Percentiles rank a stretch among this genome's conserved stretches.
phyloP scores from a whole-genome alignment of 2,888 invertebrate genomes.

The Polydrusus cervinus region DNA sequence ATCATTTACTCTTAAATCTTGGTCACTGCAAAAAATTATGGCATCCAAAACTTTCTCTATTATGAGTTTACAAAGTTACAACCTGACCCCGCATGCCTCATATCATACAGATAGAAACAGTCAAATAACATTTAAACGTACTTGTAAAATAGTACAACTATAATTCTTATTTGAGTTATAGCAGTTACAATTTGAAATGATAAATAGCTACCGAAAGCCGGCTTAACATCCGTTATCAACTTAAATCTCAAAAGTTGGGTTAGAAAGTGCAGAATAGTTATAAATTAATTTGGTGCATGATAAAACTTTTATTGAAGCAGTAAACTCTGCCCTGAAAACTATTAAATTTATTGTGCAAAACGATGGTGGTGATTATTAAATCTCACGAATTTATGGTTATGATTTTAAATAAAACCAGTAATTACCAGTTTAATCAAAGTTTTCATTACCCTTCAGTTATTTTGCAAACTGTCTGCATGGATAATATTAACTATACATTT shows the following conservation, averaged over 20 bases:
- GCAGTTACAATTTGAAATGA: neutral
- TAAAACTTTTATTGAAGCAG: neutral
- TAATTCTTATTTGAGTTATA: constrained; percentile 2
- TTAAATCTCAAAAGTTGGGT: neutral
- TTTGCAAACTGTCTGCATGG: too few species aligned
- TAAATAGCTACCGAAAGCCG: neutral
- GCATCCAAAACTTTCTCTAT: too few species aligned
- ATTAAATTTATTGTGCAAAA: constrained; percentile 2
- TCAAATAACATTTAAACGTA: neutral
- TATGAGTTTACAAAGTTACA: too few species aligned
- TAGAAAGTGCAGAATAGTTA: neutral
- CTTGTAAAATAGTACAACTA: neutral
- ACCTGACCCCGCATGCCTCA: too few species aligned
- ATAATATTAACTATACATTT: too few species aligned
- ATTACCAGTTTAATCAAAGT: neutral
- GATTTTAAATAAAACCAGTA: neutral
- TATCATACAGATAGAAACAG: too few species aligned
- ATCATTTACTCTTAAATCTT: too few species aligned
- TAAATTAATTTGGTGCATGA: constrained; percentile 10
- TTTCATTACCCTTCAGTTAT: neutral
- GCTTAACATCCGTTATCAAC: neutral
- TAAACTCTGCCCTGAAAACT: neutral
- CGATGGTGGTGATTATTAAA: neutral
- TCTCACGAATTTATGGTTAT: neutral
- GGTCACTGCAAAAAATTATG: too few species aligned